A percentile compares a stretch with the other conserved stretches of the same genome.
These are phyloP conservation scores for Seladonia tumulorum DNA, from an alignment of 2,888 invertebrate genomes.

Conservation along the genomic window DNA sequence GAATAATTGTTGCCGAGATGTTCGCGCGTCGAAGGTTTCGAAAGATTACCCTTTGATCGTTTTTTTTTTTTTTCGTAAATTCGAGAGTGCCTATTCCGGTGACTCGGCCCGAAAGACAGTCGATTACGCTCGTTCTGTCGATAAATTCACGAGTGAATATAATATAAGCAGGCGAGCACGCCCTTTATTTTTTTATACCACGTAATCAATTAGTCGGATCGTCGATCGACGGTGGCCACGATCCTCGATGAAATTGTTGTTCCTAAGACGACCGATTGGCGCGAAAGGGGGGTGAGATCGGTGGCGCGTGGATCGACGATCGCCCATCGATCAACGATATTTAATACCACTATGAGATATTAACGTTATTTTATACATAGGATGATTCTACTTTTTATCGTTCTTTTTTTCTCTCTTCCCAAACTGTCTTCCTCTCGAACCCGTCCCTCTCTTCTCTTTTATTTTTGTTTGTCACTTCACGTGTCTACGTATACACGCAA, in stretches of 20 bases:
- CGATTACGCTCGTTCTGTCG: slow-evolving; percentile 20
- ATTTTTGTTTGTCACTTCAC: slow-evolving; percentile 32
- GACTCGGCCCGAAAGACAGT: neutral
- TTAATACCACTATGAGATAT: slow-evolving; percentile 70
- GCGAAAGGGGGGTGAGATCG: neutral
- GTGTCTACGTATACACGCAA: slow-evolving; percentile 31
- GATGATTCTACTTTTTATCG: slow-evolving; percentile 32
- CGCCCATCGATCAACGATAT: slow-evolving; percentile 63
- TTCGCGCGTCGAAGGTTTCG: neutral
- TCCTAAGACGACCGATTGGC: slow-evolving; percentile 68
- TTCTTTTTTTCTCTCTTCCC: neutral
- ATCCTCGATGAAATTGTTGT: slow-evolving; percentile 71
- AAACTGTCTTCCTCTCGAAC: neutral
- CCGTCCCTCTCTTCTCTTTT: neutral
- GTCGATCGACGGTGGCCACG: slow-evolving; percentile 42
- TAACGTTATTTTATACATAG: slow-evolving; percentile 63
- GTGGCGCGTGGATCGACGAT: slow-evolving; percentile 41
- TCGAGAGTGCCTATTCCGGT: neutral
- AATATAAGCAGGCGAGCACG: slow-evolving; percentile 38
- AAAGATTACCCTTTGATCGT: neutral
- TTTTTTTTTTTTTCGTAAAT: neutral
- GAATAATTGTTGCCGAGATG: neutral
- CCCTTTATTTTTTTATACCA: slow-evolving; percentile 53
- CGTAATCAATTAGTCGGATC: slow-evolving; percentile 48
- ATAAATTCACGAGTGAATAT: slow-evolving; percentile 46